A percentile compares a stretch with the other conserved stretches of the same genome.
Evolutionary conservation across 2,113 vertebrate species (phyloP).

Genomic region (Phalacrocorax brasilianus): DNA sequence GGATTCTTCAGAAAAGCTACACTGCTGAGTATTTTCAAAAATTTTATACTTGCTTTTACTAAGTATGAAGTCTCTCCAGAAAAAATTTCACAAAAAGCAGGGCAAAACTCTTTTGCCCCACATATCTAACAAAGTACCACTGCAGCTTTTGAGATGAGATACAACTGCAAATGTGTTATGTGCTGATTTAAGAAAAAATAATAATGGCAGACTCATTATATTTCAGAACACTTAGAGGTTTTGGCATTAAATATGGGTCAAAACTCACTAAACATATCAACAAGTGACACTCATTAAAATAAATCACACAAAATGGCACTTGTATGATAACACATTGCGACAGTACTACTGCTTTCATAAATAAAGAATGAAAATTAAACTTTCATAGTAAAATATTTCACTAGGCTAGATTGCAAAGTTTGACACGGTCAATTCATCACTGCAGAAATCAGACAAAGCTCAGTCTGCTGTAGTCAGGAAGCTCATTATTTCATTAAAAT

Average conservation of each 20-base stretch:
- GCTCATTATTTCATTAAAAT: slow-evolving; percentile 70
- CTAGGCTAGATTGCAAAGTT: slow-evolving; percentile 48
- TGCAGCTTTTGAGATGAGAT: neutral
- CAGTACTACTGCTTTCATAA: slow-evolving; percentile 65
- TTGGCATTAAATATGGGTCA: slow-evolving; percentile 67
- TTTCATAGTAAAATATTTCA: slow-evolving; percentile 76
- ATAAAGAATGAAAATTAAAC: slow-evolving; percentile 75
- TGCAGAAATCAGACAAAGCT: slow-evolving; percentile 60
- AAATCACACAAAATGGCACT: slow-evolving; percentile 61
- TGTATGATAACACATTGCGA: slow-evolving; percentile 41
- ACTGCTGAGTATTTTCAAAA: neutral
- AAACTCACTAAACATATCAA: slow-evolving; percentile 63
- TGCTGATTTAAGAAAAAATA: slow-evolving; percentile 8
- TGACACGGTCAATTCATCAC: slow-evolving; percentile 71
- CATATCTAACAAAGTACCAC: neutral
- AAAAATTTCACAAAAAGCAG: neutral
- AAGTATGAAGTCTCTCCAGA: neutral
- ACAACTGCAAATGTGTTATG: neutral
- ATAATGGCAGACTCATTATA: neutral
- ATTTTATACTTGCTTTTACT: neutral
- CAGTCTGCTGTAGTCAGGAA: slow-evolving; percentile 51
- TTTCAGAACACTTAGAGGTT: slow-evolving; percentile 49
- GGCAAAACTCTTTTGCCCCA: neutral
- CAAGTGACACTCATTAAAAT: slow-evolving; percentile 63
- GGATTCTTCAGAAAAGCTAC: neutral